Conservation (phyloP, 2,113 vertebrate species). For the Dascyllus trimaculatus region DNA sequence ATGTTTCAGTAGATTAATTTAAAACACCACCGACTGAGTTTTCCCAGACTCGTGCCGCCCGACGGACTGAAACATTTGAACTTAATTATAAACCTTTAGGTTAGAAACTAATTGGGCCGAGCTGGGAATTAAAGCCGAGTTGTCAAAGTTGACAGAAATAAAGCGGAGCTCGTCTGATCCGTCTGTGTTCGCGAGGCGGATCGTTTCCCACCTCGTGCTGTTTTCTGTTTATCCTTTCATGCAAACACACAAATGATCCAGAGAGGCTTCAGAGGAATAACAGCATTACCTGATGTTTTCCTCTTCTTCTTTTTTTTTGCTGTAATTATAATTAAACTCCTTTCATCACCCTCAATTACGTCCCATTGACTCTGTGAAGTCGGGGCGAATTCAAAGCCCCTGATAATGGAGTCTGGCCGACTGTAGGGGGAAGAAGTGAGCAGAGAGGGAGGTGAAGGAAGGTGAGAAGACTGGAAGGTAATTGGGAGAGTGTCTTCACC, state of each 20-base stretch:
- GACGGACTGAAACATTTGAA: not conserved
- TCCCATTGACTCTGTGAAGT: conserved; percentile 51
- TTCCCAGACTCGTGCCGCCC: too few relatives aligned
- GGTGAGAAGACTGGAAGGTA: conserved; percentile 29
- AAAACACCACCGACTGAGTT: too few relatives aligned
- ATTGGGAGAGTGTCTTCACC: conserved; percentile 26
- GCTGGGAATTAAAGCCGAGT: conserved; percentile 4
- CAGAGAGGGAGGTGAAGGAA: conserved; percentile 5
- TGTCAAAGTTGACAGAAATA: conserved; percentile 23
- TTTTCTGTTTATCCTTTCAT: not conserved
- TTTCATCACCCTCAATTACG: conserved; percentile 72
- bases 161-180: not conserved
- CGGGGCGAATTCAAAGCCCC: conserved; percentile 35
- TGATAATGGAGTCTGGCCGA: conserved; percentile 29
- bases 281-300: conserved; percentile 14
- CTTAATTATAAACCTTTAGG: conserved; percentile 16
- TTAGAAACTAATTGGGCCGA: conserved; percentile 4
- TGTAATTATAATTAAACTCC: conserved; percentile 73
- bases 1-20: too few relatives aligned
- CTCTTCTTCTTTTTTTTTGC: conserved; percentile 19
- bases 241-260: not conserved
- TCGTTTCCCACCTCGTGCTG: not conserved
- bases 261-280: conserved; percentile 27
- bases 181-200: not conserved
- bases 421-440: conserved; percentile 1